A percentile compares a stretch with the other conserved stretches of the same genome.
Conservation (phyloP, 1,140 invertebrate genomes). For the Babylonia areolata region DNA sequence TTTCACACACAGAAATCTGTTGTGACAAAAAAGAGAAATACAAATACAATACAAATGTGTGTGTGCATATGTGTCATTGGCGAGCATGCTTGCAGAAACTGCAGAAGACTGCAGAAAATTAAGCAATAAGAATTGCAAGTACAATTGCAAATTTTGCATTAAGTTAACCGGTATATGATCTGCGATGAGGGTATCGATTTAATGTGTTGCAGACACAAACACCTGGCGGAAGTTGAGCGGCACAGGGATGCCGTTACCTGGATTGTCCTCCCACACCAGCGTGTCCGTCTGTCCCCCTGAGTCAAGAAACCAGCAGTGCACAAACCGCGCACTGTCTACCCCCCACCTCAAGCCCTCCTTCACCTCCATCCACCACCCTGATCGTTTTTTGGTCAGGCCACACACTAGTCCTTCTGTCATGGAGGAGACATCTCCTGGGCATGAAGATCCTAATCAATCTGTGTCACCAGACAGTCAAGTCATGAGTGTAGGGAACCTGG, state of each 20-base stretch:
- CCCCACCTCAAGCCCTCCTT: conserved; percentile 33
- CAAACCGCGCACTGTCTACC: conserved; percentile 17
- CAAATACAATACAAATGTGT: no score
- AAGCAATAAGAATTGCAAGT: no score
- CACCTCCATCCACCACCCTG: conserved; percentile 1
- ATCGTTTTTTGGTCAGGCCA: conserved; percentile 25
- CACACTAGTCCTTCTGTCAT: conserved; percentile 23
- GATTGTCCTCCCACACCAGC: conserved; percentile 10
- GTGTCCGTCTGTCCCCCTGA: background rate
- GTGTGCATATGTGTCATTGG: no score
- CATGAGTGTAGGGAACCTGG: background rate
- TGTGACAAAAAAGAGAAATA: no score
- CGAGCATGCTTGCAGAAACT: no score
- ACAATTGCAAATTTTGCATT: no score
- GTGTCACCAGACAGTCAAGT: background rate
- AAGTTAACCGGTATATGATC: no score
- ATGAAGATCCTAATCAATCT: background rate
- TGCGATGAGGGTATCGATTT: no score
- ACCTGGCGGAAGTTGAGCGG: background rate
- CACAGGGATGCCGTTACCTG: background rate
- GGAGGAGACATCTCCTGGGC: background rate
- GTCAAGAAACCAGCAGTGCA: background rate
- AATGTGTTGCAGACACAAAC: background rate
- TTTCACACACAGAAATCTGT: no score
- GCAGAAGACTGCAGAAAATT: no score